Conservation (phyloP, 2,113 vertebrate species). For the Lophius piscatorius region DNA sequence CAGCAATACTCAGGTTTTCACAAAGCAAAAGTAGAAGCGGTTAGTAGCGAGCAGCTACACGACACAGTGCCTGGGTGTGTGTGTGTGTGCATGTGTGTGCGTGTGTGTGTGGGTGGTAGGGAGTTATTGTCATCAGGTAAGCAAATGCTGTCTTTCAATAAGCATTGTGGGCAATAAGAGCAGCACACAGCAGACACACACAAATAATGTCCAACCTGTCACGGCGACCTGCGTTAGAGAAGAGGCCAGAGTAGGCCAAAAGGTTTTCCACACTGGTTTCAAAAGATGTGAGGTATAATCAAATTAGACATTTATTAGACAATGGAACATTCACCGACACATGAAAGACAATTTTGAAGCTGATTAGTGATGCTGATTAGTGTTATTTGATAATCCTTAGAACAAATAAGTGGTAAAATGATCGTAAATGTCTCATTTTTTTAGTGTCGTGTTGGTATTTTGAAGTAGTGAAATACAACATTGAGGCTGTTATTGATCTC, state of each 20-base stretch:
- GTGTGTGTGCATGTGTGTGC: not conserved
- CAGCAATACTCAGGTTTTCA: slow-evolving; percentile 1
- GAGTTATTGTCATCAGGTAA: slow-evolving; percentile 22
- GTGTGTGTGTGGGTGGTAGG: not conserved
- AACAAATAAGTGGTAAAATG: no score
- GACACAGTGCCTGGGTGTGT: not conserved
- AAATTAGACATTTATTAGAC: slow-evolving; percentile 44
- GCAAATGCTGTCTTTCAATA: slow-evolving; percentile 37
- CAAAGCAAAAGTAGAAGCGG: not conserved
- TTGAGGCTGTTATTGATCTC: not conserved
- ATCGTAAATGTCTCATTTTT: no score
- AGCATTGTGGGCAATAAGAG: slow-evolving; percentile 10
- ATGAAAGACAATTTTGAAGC: not conserved
- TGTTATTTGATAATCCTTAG: not conserved
- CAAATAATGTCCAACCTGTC: slow-evolving; percentile 79
- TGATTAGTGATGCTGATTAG: slow-evolving; percentile 21
- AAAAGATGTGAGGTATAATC: slow-evolving; percentile 61
- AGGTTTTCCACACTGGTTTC: slow-evolving; percentile 87
- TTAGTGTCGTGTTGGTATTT: not conserved
- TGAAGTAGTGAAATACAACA: not conserved
- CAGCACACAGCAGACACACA: slow-evolving; percentile 46
- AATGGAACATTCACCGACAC: slow-evolving; percentile 10
- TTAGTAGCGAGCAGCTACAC: slow-evolving; percentile 36
- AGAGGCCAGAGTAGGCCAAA: slow-evolving; percentile 75
- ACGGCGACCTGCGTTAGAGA: slow-evolving; percentile 64